Evolutionary conservation across 1,140 invertebrate genomes (phyloP), one percentile per base, ranked within the genome.

Genomic region (Psix sp.): DNA sequence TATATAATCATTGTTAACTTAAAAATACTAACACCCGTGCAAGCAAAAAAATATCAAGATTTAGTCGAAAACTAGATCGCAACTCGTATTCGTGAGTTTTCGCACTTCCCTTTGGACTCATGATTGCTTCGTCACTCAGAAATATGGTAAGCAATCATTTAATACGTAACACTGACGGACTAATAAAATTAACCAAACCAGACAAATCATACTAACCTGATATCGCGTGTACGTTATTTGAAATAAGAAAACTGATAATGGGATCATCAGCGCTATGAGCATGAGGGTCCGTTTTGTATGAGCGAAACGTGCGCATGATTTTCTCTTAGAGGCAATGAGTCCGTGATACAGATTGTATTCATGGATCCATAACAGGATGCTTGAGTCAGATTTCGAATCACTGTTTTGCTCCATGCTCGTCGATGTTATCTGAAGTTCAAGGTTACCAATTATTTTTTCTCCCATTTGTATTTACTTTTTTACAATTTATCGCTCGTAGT

Each of bases 311-410:
- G 43, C 26, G 49, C 49, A 29, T 24, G 54, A 51, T 66, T 62
- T 59, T 46, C 11, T 51, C 16, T 36, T 42, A 3, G 17, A 14
- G 1, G 36, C 62, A 35, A 68, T 43, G 13, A 59, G 35, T 10
- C 62, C 60, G 10, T 59, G 52, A 35, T 59, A 63, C 45, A 70
- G 35, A 48, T 82, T 79, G 63, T 73, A 82, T 20, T 78, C 57
- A 26, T 57, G 43, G 49, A 80, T 72, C 76, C 79, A 75, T 3
- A 49, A 54, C 57, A 51, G 33, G 49, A 70, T 33, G 38, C 26
- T 49, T 15, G 60, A 11, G 43, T 59, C 63, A 43, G 56, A 51
- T 56, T 35, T 42, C 36, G 43, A 63, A 63, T 71, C 51, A 42
- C 40, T 14, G 15, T 15, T 29, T 11, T 24, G 35, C 39, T 49